These are phyloP conservation scores for Drosophila bocqueti DNA, from an alignment of 1,140 invertebrate species.

Conservation along the genomic window DNA sequence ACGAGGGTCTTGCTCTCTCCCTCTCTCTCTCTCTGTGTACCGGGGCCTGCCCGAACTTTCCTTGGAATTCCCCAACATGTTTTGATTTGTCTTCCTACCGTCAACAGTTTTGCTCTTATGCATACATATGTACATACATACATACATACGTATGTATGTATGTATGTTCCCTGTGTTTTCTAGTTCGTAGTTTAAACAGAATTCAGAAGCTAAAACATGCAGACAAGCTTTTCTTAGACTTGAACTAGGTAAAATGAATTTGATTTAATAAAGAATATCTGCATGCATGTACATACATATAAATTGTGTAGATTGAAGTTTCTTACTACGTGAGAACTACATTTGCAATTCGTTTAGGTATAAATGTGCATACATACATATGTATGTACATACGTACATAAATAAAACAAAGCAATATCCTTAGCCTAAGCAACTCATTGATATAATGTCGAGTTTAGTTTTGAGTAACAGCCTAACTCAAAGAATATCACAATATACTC, in stretches of 20 bases:
- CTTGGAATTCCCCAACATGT: background rate
- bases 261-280: background rate
- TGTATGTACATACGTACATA: background rate
- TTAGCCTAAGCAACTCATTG: background rate
- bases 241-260: background rate
- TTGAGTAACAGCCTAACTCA: background rate
- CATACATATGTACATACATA: background rate
- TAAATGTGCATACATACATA: background rate
- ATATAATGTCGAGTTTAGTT: background rate
- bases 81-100: background rate
- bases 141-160: no score
- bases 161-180: background rate
- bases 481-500: background rate
- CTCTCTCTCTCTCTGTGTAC: background rate
- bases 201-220: background rate
- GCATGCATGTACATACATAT: background rate
- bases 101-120: background rate
- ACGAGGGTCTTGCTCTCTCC: slow-evolving; percentile 2
- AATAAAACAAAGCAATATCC: background rate
- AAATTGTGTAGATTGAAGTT: no score
- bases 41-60: background rate
- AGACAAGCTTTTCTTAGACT: background rate
- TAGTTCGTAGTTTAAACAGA: background rate
- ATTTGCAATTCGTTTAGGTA: background rate
- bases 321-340: no score